Percentiles rank a stretch among this genome's conserved stretches.
Conservation (phyloP, 2,113 vertebrate species). For the Nibea albiflora region DNA sequence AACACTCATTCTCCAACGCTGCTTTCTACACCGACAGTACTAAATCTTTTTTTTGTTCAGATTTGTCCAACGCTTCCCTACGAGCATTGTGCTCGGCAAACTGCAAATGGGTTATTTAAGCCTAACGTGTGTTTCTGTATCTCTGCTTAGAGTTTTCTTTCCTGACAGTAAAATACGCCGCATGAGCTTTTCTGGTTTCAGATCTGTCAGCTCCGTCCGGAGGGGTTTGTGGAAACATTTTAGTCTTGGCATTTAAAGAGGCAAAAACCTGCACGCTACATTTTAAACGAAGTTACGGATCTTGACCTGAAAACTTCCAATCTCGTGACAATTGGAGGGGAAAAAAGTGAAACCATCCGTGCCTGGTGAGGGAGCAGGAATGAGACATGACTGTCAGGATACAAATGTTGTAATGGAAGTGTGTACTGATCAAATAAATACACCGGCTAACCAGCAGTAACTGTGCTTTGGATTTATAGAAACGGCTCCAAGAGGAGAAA, state of each 20-base stretch:
- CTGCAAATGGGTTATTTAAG: too few species aligned
- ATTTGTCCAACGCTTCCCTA: too few species aligned
- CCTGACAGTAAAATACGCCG: not conserved
- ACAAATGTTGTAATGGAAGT: not conserved
- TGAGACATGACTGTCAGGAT: too few species aligned
- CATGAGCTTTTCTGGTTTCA: not conserved
- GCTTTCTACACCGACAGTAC: too few species aligned
- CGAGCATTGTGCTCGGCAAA: too few species aligned
- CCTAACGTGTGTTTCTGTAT: not conserved
- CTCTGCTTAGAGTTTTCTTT: not conserved
- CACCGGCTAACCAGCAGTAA: not conserved
- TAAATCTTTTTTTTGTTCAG: too few species aligned
- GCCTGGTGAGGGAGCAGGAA: not conserved
- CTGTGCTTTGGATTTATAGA: constrained; percentile 21
- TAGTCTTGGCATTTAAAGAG: not conserved
- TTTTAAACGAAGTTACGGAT: not conserved
- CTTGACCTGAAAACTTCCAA: not conserved
- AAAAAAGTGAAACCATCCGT: not conserved
- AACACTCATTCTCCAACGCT: too few species aligned
- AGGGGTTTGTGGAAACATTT: not conserved
- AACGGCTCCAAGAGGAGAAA: constrained; percentile 10
- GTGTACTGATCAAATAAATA: constrained; percentile 22
- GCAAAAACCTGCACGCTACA: not conserved
- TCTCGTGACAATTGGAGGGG: not conserved
- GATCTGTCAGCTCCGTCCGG: too few species aligned